Base-by-base conservation (phyloP, 2,888 invertebrate species). In the Augiades crinisus region DNA sequence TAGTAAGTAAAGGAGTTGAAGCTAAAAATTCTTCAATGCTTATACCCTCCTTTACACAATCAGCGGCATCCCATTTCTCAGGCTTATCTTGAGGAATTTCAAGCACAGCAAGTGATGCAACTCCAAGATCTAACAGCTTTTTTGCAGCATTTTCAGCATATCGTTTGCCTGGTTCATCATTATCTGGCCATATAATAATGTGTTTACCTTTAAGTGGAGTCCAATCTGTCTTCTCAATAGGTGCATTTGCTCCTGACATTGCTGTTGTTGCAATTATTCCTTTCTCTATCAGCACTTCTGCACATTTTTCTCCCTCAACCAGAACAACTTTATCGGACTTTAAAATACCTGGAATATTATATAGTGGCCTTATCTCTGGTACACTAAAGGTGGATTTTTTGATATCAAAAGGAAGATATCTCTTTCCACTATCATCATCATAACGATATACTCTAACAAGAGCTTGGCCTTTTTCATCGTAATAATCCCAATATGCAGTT, bases 101-200 rank as follows among this genome's bases (percentile, higher is more conserved):
- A 13, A 33, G 33, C 2, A 33, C 6, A 33, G 14, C 14, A 33
- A 13, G 13, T 33, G 13, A 33, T 13, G 14, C 4, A 13, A 33
- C 33, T 14, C 33, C 31, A 33, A 44, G 31, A 16, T 31, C 31
- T 16, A 16, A 27, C 2, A 44, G 44, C 44, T 44, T 44, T 31
- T 44, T 44, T 17, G 17, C 31, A 19, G 17, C 31, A n/a, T 44
- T 31, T 31, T 44, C 24, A 47, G 47, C 47, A 47, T 47, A 47
- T n/a, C 10, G 14, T 47, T 47, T 47, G 5, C 47, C 47, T 24
- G 47, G 27, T 24, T 47, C 47, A 47, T 47, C 37, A 27, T 47
- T 47, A 27, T 47, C 47, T 47, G 47, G 47, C 47, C 47, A 47
- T 22, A 47, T 47, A 37, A 47, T 47, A 27, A 47, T 37, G 14